phyloP scores from a whole-genome alignment of 2,797 vertebrate genomes.

The Tympanoctomys barrerae region DNA sequence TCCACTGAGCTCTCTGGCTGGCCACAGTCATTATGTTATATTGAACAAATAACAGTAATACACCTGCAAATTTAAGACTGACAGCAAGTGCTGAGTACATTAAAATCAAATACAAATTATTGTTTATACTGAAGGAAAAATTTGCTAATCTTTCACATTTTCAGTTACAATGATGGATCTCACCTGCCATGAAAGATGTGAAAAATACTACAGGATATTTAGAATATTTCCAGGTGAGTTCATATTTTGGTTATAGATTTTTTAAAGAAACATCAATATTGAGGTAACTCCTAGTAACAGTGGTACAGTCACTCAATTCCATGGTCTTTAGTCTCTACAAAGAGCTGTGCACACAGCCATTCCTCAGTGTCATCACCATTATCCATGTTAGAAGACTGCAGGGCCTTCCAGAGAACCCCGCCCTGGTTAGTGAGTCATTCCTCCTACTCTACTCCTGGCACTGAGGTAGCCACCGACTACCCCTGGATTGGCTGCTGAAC shows the following conservation, averaged over 20 bases:
- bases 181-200: slow-evolving; percentile 17
- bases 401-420: background rate
- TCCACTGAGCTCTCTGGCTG: no score
- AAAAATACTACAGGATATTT: background rate
- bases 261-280: background rate
- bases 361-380: background rate
- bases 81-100: slow-evolving; percentile 39
- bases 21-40: no score
- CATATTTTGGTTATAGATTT: slow-evolving; percentile 31
- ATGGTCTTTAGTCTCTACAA: background rate
- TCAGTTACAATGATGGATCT: background rate
- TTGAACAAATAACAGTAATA: no score
- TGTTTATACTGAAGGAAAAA: slow-evolving; percentile 53
- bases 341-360: background rate
- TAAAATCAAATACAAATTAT: slow-evolving; percentile 38
- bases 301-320: background rate
- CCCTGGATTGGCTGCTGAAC: background rate
- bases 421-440: background rate
- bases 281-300: slow-evolving; percentile 27
- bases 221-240: slow-evolving; percentile 39
- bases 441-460: background rate
- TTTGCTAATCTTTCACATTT: slow-evolving; percentile 25
- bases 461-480: background rate
- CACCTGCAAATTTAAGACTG: slow-evolving; percentile 50
- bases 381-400: slow-evolving; percentile 24